Evolutionary conservation across 1,140 invertebrate species (phyloP).

Genomic region (Zaprionus africanus): DNA sequence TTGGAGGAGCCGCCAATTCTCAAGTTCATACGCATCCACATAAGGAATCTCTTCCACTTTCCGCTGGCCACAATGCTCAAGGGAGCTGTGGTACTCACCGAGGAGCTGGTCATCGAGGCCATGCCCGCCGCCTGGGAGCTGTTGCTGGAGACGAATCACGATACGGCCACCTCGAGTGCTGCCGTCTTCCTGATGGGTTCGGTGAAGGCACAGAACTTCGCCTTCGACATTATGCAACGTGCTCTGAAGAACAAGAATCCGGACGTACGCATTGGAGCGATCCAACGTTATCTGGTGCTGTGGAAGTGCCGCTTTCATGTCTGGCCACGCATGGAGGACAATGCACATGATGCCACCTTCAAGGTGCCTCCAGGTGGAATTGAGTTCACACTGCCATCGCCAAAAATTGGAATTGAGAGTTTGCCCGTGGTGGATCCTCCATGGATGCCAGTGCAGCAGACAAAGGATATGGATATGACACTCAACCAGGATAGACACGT

Average conservation of each 20-base stretch:
- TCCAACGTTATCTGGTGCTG: slow-evolving; percentile 93
- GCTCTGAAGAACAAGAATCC: slow-evolving; percentile 94
- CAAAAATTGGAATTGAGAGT: slow-evolving; percentile 98
- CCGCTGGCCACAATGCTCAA: slow-evolving; percentile 95
- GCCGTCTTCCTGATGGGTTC: slow-evolving; percentile 96
- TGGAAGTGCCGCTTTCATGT: slow-evolving; percentile 99
- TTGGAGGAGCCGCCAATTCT: slow-evolving; percentile 89
- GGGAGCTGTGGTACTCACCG: slow-evolving; percentile 94
- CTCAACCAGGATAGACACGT: slow-evolving; percentile 99
- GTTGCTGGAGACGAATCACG: slow-evolving; percentile 91
- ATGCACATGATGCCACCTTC: slow-evolving; percentile 94
- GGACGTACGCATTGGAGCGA: slow-evolving; percentile 88
- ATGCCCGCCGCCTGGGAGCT: slow-evolving; percentile 97
- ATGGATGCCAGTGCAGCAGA: slow-evolving; percentile 99
- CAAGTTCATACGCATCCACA: slow-evolving; percentile 93
- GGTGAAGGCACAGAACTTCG: slow-evolving; percentile 94
- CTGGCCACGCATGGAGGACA: slow-evolving; percentile 99
- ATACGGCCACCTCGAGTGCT: slow-evolving; percentile 92
- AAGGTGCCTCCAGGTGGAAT: slow-evolving; percentile 99
- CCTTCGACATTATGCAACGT: slow-evolving; percentile 93
- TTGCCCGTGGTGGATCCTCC: slow-evolving; percentile 98
- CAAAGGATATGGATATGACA: slow-evolving; percentile 99
- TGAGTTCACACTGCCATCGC: slow-evolving; percentile 99
- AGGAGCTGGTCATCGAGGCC: slow-evolving; percentile 94
- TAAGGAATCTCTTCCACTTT: slow-evolving; percentile 94